These are phyloP conservation scores for Lethocerus indicus DNA, from an alignment of 1,140 invertebrate genomes.

Conservation along the genomic window DNA sequence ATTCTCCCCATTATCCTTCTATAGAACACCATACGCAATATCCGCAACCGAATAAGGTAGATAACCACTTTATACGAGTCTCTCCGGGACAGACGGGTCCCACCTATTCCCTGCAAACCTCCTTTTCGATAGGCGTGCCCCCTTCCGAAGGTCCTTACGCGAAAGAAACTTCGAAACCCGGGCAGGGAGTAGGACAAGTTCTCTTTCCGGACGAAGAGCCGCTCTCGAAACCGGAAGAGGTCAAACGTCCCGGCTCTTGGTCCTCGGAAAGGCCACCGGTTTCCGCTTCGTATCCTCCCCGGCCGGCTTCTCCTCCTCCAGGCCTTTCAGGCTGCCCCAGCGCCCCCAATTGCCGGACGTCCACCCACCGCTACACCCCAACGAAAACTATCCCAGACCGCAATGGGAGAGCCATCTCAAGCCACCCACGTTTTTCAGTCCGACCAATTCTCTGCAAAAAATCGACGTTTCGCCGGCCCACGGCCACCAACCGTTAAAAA, in stretches of 20 bases:
- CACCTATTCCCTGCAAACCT: slow-evolving; percentile 21
- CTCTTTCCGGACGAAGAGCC: slow-evolving; percentile 15
- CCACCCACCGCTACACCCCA: not conserved
- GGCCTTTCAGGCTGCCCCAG: slow-evolving; percentile 2
- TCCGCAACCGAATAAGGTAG: slow-evolving; percentile 1
- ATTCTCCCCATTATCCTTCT: too few species aligned
- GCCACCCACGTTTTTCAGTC: slow-evolving; percentile 8
- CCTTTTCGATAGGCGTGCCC: slow-evolving; percentile 19
- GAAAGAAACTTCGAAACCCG: slow-evolving; percentile 12
- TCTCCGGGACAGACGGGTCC: slow-evolving; percentile 18
- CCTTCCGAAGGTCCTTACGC: slow-evolving; percentile 6
- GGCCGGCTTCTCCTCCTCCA: not conserved
- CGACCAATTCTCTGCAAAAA: slow-evolving; percentile 1
- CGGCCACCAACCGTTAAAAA: slow-evolving; percentile 10
- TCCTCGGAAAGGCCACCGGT: not conserved
- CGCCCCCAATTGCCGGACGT: slow-evolving; percentile 4
- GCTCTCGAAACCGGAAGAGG: too few species aligned
- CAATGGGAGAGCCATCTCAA: slow-evolving; percentile 18
- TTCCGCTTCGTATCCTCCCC: not conserved
- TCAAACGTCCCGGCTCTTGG: not conserved
- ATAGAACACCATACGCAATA: not conserved
- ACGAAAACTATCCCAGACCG: slow-evolving; percentile 17
- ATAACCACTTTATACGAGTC: slow-evolving; percentile 18
- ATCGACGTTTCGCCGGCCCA: slow-evolving; percentile 5
- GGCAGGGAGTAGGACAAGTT: slow-evolving; percentile 18